phyloP scores from a whole-genome alignment of 2,113 vertebrate genomes.

The Varanus salvator region DNA sequence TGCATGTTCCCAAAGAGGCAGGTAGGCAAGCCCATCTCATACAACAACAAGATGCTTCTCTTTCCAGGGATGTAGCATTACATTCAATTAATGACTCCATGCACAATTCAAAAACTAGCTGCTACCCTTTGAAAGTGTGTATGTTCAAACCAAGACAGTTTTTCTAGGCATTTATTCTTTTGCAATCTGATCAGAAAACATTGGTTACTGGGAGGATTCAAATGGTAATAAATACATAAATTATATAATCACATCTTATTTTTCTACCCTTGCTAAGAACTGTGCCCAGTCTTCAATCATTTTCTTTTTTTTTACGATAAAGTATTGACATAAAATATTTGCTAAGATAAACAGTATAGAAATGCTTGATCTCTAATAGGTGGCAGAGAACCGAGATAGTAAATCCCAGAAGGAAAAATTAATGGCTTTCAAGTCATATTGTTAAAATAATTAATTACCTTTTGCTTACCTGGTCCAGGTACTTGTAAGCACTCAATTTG shows the following conservation, averaged over 20 bases:
- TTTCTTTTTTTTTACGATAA: too few relatives aligned
- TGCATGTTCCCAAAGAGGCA: neutral
- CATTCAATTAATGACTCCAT: neutral
- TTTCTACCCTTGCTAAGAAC: constrained; percentile 26
- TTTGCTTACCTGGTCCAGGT: neutral
- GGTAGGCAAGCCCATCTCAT: neutral
- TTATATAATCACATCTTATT: neutral
- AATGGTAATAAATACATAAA: too few relatives aligned
- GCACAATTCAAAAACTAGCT: neutral
- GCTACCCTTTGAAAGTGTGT: neutral
- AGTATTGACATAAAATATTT: constrained; percentile 8
- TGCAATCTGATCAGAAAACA: too few relatives aligned
- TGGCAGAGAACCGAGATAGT: constrained; percentile 37
- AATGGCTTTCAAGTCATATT: constrained; percentile 35
- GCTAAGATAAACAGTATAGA: constrained; percentile 53
- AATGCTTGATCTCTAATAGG: constrained; percentile 53
- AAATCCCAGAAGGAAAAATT: constrained; percentile 49
- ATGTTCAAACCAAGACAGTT: constrained; percentile 3
- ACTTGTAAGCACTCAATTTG: neutral
- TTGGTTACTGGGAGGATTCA: too few relatives aligned
- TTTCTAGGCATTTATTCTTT: neutral
- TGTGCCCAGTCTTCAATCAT: neutral
- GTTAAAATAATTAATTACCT: constrained; percentile 12
- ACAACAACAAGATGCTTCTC: neutral
- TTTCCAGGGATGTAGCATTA: neutral